Evolutionary conservation across 2,113 vertebrate species (phyloP).

Genomic region (Apodemus speciosus): DNA sequence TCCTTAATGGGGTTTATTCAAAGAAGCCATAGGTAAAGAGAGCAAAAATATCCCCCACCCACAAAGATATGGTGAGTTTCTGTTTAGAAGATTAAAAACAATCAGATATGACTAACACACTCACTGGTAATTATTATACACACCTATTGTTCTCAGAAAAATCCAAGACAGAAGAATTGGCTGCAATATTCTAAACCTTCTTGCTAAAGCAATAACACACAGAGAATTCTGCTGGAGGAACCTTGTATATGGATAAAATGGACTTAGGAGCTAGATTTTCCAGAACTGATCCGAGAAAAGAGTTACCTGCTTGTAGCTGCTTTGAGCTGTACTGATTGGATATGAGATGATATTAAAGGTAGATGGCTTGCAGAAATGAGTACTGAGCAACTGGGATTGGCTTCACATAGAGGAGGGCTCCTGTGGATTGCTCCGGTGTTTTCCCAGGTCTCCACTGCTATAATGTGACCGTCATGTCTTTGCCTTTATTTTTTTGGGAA

Average conservation of each 20-base stretch:
- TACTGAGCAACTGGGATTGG: slow-evolving; percentile 2
- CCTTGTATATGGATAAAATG: background rate
- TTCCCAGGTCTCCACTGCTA: background rate
- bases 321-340: slow-evolving; percentile 52
- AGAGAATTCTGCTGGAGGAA: background rate
- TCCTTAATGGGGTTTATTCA: slow-evolving; percentile 64
- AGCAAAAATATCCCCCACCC: slow-evolving; percentile 52
- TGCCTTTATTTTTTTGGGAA: background rate
- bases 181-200: slow-evolving; percentile 48
- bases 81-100: slow-evolving; percentile 72
- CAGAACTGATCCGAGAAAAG: slow-evolving; percentile 29
- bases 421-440: background rate
- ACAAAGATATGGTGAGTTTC: slow-evolving; percentile 75
- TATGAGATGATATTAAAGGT: slow-evolving; percentile 29
- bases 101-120: slow-evolving; percentile 67
- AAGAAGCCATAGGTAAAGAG: slow-evolving; percentile 75
- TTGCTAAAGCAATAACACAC: slow-evolving; percentile 65
- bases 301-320: slow-evolving; percentile 45
- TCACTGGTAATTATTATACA: slow-evolving; percentile 62
- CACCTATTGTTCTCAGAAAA: slow-evolving; percentile 69
- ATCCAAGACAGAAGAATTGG: slow-evolving; percentile 55
- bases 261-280: background rate
- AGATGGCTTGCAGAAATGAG: slow-evolving; percentile 20
- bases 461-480: background rate
- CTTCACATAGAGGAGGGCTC: background rate